These are phyloP conservation scores for Drosophila athabasca DNA, from an alignment of 1,140 invertebrate genomes.

Conservation along the genomic window DNA sequence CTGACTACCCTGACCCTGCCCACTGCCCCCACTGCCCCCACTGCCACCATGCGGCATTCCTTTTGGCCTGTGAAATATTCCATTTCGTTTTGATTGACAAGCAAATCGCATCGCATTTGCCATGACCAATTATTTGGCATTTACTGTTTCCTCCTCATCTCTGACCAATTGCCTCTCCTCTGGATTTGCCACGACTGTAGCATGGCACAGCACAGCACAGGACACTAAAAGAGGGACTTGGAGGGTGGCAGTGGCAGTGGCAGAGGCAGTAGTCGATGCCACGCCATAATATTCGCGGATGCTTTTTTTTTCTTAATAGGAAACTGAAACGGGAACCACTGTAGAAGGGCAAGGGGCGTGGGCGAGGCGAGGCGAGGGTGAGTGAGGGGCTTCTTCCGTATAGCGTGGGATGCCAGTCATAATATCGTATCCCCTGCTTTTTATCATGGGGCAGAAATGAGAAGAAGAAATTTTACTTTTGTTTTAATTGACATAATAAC, in stretches of 20 bases:
- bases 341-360: no score
- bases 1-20: no score
- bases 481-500: slow-evolving; percentile 65
- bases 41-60: not conserved
- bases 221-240: not conserved
- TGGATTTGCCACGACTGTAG: slow-evolving; percentile 23
- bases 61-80: slow-evolving; percentile 22
- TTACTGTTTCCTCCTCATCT: slow-evolving; percentile 44
- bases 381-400: not conserved
- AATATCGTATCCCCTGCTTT: no score
- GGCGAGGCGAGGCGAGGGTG: no score
- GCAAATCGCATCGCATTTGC: slow-evolving; percentile 44
- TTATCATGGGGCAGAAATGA: not conserved
- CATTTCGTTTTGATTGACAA: slow-evolving; percentile 35
- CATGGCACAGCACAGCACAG: no score
- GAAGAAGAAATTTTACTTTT: slow-evolving; percentile 1
- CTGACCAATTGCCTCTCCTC: slow-evolving; percentile 20
- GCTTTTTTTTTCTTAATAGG: no score
- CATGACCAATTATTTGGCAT: slow-evolving; percentile 60
- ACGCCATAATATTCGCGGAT: no score
- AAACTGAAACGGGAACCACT: not conserved
- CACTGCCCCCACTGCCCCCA: no score
- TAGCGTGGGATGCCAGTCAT: no score
- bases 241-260: not conserved
- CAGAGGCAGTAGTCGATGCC: no score